Evolutionary conservation across 1,140 invertebrate species (phyloP).

Genomic region (Mizuhopecten yessoensis): DNA sequence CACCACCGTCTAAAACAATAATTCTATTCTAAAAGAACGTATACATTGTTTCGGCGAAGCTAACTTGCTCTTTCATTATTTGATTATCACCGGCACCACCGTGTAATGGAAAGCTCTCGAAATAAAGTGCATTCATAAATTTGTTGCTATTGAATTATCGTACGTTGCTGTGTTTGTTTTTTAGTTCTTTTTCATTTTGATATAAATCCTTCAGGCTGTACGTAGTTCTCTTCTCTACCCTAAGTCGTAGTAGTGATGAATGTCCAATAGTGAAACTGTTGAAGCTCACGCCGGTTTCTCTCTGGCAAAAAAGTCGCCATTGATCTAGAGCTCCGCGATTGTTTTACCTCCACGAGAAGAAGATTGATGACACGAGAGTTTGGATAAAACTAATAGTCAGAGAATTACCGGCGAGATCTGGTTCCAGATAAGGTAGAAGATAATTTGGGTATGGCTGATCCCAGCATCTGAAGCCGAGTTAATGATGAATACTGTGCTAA

Average conservation of each 20-base stretch:
- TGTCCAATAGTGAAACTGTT: neutral
- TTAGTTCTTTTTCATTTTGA: neutral
- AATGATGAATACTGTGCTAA: neutral
- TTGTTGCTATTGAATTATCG: constrained; percentile 34
- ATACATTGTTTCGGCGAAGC: neutral
- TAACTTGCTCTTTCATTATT: neutral
- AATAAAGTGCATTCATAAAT: constrained; percentile 34
- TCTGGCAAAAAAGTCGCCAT: neutral
- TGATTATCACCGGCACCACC: neutral
- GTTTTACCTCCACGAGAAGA: constrained; percentile 18
- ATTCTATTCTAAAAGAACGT: neutral
- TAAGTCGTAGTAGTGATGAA: neutral
- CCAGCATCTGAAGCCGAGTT: neutral
- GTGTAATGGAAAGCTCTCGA: neutral
- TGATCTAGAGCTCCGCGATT: neutral
- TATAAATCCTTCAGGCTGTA: constrained; percentile 5
- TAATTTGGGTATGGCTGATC: constrained; percentile 1
- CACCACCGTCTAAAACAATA: neutral
- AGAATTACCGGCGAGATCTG: constrained; percentile 31
- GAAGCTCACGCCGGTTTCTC: neutral
- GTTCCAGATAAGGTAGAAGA: constrained; percentile 31
- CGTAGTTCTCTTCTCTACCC: neutral
- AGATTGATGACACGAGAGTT: constrained; percentile 32
- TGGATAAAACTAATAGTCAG: constrained; percentile 30
- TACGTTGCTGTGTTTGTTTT: constrained; percentile 1